Evolutionary conservation across 2,888 invertebrate species (phyloP), one percentile per base, ranked within the genome.

Genomic region (Cantharis nigra): DNA sequence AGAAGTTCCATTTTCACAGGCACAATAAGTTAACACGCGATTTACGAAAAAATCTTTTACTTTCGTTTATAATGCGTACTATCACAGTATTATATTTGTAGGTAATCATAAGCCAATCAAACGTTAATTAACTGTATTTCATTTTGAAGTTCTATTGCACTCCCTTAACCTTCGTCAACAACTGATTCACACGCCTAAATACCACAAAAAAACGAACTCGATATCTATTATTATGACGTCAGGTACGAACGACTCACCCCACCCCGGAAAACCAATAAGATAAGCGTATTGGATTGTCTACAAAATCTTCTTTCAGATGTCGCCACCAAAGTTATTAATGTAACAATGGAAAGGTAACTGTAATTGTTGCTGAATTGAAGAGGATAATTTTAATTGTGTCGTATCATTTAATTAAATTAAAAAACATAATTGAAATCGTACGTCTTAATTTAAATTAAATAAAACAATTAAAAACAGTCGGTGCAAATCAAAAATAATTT

Each of bases 1-100:
- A 64, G 28, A 62, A 49, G 69, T 74, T 70, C 71, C 76, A 74
- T 69, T 26, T 74, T 69, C 74, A 62, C 62, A 16, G n/a, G 14
- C 74, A 69, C 62, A 28, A 26, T 26, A 26, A 67, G 23, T 67
- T 67, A 23, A 67, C 20, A 23, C 20, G 18, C 23, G 65, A 23
- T 26, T 67, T 18, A 67, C 3, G 9, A n/a, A 10, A 49, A 49
- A 49, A 7, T 49, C 49, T 49, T 2, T 49, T n/a, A 49, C n/a
- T 49, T 49, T 49, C 49, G 49, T n/a, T 49, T 49, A n/a, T 1
- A n/a, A n/a, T 67, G n/a, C 20, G 23, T 67, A 26, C 65, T 67
- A 67, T 23, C 65, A 67, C 65, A 67, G 26, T 67, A 13, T 16
- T 13, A 26, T 23, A 16, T 18, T n/a, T 26, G n/a, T 20, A 67